Base-by-base conservation (phyloP, 30 jellyfish, hydroid and myxozoan species). In the Hydractinia symbiolongicarpus region DNA sequence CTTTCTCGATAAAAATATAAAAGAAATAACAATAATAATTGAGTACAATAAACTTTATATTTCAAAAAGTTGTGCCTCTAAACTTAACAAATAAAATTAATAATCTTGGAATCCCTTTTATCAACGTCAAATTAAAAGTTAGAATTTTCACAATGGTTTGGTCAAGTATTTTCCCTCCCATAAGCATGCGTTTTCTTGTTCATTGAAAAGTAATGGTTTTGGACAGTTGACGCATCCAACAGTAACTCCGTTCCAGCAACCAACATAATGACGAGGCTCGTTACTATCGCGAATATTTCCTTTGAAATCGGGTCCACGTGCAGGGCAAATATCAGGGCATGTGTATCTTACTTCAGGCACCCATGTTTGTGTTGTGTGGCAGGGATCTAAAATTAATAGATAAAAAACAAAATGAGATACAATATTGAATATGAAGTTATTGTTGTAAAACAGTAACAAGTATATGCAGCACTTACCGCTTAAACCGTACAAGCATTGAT, bases 401-500 rank as follows among this genome's bases (percentile, higher is more conserved):
- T 30, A 72, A 16, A 58, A 58, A 58, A 0, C 3, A 58, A 13
- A 30, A 30, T 30, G 44, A 10, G 54, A 30, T n/a, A 20, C n/a
- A 20, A 17, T 58, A 11, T 58, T 13, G 15, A 11, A 11, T 11
- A 3, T 58, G 69, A 58, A 58, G 19, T 58, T 58, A 16, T 58
- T 58, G 15, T 58, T 58, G 15, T 58, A 58, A 58, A 58, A 58
- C 1, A 13, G 4, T 64, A 13, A 6, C 9, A 6, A 64, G 74
- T 2, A 51, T n/a, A 64, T n/a, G 9, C 4, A 7, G 19, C 40
- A 17, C 85, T 60, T 55, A 77, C 85, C 74, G 5, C 17, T 20
- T 77, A 52, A 60, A 8, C n/a, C 13, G 73, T 77, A 77, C 77
- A 77, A n/a, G n/a, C 85, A 77, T 50, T 77, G 85, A 49, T 77